These are phyloP conservation scores for Aspiorhynchus laticeps DNA, from an alignment of 2,113 vertebrate genomes.

Conservation along the genomic window DNA sequence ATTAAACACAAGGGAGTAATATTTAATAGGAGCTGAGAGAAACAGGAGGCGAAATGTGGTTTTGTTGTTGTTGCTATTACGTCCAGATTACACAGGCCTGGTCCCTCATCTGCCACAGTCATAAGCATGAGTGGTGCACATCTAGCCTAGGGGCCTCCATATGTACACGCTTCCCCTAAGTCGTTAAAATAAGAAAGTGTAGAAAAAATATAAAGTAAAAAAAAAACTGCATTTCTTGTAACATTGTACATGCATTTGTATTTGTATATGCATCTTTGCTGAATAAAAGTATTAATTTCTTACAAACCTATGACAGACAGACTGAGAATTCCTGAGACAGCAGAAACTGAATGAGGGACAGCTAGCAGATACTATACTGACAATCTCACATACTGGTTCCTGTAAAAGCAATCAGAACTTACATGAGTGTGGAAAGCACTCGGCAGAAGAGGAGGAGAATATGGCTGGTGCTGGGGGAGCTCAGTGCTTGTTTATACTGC, in stretches of 20 bases:
- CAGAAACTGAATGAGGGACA: not conserved
- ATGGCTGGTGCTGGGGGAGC: not conserved
- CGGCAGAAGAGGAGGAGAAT: slow-evolving; percentile 1
- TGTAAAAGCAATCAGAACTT: slow-evolving; percentile 15
- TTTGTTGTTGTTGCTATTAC: slow-evolving; percentile 1
- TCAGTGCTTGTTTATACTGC: slow-evolving; percentile 12
- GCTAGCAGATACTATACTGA: not conserved
- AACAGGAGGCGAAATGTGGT: slow-evolving; percentile 7
- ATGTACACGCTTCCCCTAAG: not conserved
- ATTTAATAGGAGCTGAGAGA: not conserved
- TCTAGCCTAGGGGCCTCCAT: slow-evolving; percentile 31
- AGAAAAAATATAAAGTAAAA: too few relatives aligned
- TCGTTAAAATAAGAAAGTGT: too few relatives aligned
- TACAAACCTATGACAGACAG: not conserved
- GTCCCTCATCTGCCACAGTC: slow-evolving; percentile 26
- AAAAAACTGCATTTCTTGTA: too few relatives aligned
- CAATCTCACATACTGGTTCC: not conserved
- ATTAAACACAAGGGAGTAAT: slow-evolving; percentile 23
- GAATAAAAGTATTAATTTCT: too few relatives aligned
- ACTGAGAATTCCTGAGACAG: not conserved
- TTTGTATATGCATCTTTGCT: too few relatives aligned
- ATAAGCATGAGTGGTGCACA: slow-evolving; percentile 5
- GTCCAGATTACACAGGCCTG: slow-evolving; percentile 25
- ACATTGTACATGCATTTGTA: too few relatives aligned
- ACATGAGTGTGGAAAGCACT: slow-evolving; percentile 14